Base-by-base conservation (phyloP, 2,888 invertebrate species). In the Rhamnusium bicolor region DNA sequence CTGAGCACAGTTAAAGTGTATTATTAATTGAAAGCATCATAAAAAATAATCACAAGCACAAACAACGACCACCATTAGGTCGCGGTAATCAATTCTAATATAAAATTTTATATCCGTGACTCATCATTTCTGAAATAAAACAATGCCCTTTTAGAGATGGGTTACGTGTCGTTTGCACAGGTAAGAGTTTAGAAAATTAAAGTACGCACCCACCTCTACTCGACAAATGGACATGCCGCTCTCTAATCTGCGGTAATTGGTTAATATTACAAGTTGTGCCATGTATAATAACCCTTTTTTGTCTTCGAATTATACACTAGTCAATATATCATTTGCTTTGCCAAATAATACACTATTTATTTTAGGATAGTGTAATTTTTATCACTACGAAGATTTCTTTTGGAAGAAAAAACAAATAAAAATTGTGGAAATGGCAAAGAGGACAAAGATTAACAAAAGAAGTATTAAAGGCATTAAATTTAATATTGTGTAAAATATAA, bases 181-280 rank as follows among this genome's bases (percentile, higher is more conserved):
- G 63, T 63, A 63, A 63, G 27, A 27, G 63, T 18, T 63, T 18
- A 5, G n/a, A 27, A 49, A 63, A 49, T n/a, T 27, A 27, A 72
- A 53, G 65, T 53, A 56, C 66, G 60, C 69, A 10, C 69, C 66
- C 66, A 71, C 61, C 72, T 62, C 68, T 62, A 63, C 56, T 24
- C 56, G 12, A 21, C 8, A 58, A 68, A 47, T 18, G 67, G 19
- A 53, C 60, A 60, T 40, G 61, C 74, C 74, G 74, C 74, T 71
- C 74, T 74, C 61, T 74, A 74, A 74, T 74, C 74, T 61, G 46
- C 24, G 40, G 62, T 74, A 74, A 74, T 74, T 74, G 71, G 71
- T 71, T 63, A 63, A 63, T 49, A 63, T 63, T 63, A 63, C 40
- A 49, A 63, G 63, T 27, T 61, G 51, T 29, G 51, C 61, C 49